Evolutionary conservation across 2,113 vertebrate genomes (phyloP), one percentile per base, ranked within the genome.

Genomic region (Cervus canadensis): DNA sequence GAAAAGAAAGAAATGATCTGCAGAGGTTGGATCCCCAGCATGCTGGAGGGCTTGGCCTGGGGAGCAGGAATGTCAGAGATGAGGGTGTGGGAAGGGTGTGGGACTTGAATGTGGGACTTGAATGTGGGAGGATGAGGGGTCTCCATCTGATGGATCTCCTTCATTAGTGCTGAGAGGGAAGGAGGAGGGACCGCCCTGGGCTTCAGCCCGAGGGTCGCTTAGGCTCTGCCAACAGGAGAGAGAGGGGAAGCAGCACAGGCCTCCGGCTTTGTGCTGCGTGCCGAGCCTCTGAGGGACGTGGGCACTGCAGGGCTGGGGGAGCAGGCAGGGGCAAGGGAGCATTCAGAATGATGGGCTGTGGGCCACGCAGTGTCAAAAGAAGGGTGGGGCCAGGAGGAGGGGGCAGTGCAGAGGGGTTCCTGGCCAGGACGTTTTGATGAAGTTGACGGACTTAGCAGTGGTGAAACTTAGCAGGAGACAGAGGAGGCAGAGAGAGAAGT

Each of bases 1-100:
- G 28, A 71, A 95, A 45, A 96, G 50, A 91, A 87, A 43, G 57
- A 48, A 83, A 52, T 87, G 48, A 16, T 14, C 56, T 60, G 45
- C 87, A 13, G 14, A 33, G 83, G n/a, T n/a, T 13, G 1, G 59
- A 7, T 56, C 40, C 16, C 56, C 25, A 6, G 14, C 25, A 12
- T 0, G 10, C 11, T n/a, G 40, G 43, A 71, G 43, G 30, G 40
- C 59, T 62, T 56, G 71, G 25, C 82, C 56, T 59, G 56, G 21
- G 40, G 26, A 90, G 28, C 19, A 17, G 95, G 7, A 26, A 19
- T 67, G 33, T 25, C 43, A 23, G 93, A 76, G 82, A 50, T n/a
- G 14, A 25, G 56, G 43, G 64, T 45, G 30, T 56, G 14, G 40
- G 64, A 12, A 26, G 43, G 2, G 25, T 25, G 43, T 64, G 23